These are phyloP conservation scores for Dione vanillae DNA, from an alignment of 2,888 invertebrate species.

Conservation along the genomic window DNA sequence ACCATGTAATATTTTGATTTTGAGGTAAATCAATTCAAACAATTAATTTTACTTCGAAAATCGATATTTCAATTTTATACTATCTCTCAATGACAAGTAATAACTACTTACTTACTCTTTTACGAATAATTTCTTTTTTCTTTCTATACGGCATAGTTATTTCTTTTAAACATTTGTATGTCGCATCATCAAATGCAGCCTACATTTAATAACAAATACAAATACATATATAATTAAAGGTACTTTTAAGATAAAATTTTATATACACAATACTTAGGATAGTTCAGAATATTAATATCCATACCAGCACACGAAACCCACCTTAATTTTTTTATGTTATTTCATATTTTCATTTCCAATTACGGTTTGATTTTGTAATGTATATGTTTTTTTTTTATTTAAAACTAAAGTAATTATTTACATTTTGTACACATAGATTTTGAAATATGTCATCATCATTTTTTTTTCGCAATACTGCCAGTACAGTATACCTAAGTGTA, in stretches of 20 bases:
- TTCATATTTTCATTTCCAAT: neutral
- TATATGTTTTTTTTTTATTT: neutral
- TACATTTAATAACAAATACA: neutral
- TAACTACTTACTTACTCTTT: slow-evolving; percentile 38
- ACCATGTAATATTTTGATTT: too few relatives aligned
- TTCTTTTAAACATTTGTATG: neutral
- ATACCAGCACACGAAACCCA: neutral
- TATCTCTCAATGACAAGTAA: neutral
- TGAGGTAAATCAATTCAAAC: too few relatives aligned
- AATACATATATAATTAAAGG: neutral
- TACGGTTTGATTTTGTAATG: neutral
- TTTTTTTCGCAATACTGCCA: slow-evolving; percentile 6
- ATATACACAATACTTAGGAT: neutral
- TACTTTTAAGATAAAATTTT: neutral
- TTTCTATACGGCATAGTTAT: slow-evolving; percentile 41
- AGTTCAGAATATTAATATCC: neutral
- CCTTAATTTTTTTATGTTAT: neutral
- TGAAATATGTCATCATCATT: slow-evolving; percentile 28
- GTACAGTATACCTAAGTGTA: neutral
- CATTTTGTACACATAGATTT: slow-evolving; percentile 21
- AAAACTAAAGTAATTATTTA: slow-evolving; percentile 6
- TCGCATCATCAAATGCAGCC: neutral
- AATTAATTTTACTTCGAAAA: neutral
- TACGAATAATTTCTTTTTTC: slow-evolving; percentile 38
- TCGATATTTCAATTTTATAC: neutral